Percentiles rank a stretch among this genome's conserved stretches.
These are phyloP conservation scores for Catostomus latipinnis DNA, from an alignment of 2,797 vertebrate species.

Conservation along the genomic window DNA sequence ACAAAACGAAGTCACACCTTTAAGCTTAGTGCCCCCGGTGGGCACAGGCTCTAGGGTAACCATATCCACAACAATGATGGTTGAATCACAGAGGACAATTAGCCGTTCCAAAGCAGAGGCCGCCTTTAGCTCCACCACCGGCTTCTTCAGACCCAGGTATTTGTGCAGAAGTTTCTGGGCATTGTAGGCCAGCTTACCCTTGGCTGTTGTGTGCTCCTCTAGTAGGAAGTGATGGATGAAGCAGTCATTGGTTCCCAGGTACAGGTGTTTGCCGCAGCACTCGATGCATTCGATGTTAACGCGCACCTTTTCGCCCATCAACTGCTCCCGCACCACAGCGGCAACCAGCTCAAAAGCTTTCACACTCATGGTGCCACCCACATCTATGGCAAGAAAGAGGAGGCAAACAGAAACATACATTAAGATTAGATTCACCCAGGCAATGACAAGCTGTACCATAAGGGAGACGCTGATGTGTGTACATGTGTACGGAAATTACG, in stretches of 20 bases:
- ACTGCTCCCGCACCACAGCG: conserved; percentile 89
- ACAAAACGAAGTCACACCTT: conserved; percentile 86
- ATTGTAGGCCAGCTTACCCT: conserved; percentile 80
- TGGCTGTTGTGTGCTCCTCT: conserved; percentile 85
- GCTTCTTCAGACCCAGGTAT: conserved; percentile 90
- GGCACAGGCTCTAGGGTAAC: conserved; percentile 90
- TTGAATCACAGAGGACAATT: conserved; percentile 92
- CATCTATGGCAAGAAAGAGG: conserved; percentile 43
- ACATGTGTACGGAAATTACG: too few relatives aligned
- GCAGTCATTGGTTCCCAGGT: conserved; percentile 93
- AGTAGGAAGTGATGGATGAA: conserved; percentile 92
- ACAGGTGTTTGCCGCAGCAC: conserved; percentile 93
- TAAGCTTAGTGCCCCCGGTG: conserved; percentile 88
- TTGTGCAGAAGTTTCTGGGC: conserved; percentile 90
- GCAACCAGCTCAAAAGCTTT: conserved; percentile 96
- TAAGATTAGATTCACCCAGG: neutral
- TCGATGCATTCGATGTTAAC: conserved; percentile 94
- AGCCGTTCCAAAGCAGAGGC: conserved; percentile 93
- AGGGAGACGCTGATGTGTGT: too few relatives aligned
- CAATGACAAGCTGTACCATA: too few relatives aligned
- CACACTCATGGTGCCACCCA: conserved; percentile 91
- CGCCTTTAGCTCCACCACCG: conserved; percentile 88
- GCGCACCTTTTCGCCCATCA: conserved; percentile 88
- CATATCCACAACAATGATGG: conserved; percentile 91
- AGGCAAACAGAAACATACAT: neutral